Evolutionary conservation across 1,140 invertebrate species (phyloP).

Genomic region (Ceratoteleas bidentatus): DNA sequence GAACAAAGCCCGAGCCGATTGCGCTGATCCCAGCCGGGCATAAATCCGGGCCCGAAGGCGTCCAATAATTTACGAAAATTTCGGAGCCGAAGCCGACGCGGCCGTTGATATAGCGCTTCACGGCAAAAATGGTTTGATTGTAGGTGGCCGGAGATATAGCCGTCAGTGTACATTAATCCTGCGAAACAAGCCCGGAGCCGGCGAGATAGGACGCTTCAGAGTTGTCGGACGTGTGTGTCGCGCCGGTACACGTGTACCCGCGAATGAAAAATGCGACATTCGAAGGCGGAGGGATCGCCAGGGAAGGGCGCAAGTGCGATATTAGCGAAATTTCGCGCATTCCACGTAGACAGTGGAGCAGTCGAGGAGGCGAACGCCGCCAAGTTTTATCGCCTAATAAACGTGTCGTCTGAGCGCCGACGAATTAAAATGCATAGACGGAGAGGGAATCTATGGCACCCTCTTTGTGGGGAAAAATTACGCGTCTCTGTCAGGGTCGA

Average conservation of each 20-base stretch:
- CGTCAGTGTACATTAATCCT: conserved; percentile 62
- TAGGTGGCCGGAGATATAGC: conserved; percentile 49
- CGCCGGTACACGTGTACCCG: too few species aligned
- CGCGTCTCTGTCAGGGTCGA: too few species aligned
- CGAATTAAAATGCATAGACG: conserved; percentile 75
- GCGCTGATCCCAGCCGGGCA: too few species aligned
- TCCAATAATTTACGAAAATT: conserved; percentile 1
- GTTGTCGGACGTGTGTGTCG: too few species aligned
- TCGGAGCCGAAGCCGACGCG: conserved; percentile 4
- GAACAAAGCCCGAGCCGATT: too few species aligned
- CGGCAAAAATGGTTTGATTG: conserved; percentile 48
- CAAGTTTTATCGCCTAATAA: conserved; percentile 77
- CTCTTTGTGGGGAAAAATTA: too few species aligned
- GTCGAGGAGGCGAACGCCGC: conserved; percentile 58
- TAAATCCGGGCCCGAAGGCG: neutral
- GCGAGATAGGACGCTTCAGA: conserved; percentile 49
- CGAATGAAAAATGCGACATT: conserved; percentile 55
- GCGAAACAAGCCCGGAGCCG: conserved; percentile 48
- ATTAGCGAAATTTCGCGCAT: conserved; percentile 74
- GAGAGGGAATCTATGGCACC: conserved; percentile 72
- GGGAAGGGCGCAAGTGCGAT: conserved; percentile 66
- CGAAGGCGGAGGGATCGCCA: conserved; percentile 51
- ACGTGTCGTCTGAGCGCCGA: conserved; percentile 74
- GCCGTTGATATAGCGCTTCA: conserved; percentile 25
- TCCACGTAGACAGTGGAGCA: conserved; percentile 66